A percentile compares a stretch with the other conserved stretches of the same genome.
Conservation (phyloP, 2,797 vertebrate species). For the Zonotrichia albicollis region DNA sequence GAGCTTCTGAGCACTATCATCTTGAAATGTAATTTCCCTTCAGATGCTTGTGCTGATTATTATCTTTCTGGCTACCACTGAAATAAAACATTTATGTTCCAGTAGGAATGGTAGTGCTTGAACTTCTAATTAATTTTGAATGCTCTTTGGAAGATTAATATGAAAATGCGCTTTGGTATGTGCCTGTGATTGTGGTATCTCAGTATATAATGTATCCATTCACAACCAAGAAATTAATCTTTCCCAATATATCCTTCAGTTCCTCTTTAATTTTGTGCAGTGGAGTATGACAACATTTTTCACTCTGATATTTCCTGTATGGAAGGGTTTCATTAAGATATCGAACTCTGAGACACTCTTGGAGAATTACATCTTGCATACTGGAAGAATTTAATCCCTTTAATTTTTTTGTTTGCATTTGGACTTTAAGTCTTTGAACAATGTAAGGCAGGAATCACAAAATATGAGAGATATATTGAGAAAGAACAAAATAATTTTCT, state of each 20-base stretch:
- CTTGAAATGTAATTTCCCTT: not conserved
- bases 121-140: conserved; percentile 17
- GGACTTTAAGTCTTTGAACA: not conserved
- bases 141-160: not conserved
- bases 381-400: not conserved
- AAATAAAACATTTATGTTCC: not conserved
- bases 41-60: not conserved
- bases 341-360: not conserved
- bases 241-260: not conserved
- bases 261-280: not conserved
- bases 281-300: not conserved
- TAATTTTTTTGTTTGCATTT: not conserved
- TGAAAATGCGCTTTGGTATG: not conserved
- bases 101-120: not conserved
- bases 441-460: not conserved
- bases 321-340: not conserved
- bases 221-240: not conserved
- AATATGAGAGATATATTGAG: not conserved
- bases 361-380: not conserved
- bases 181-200: not conserved
- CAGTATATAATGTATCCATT: not conserved
- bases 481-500: not conserved
- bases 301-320: not conserved
- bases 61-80: not conserved
- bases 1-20: not conserved